Percentiles rank a stretch among this genome's conserved stretches.
phyloP scores from a whole-genome alignment of 2,888 invertebrate species.

The Pyrocoelia pectoralis region DNA sequence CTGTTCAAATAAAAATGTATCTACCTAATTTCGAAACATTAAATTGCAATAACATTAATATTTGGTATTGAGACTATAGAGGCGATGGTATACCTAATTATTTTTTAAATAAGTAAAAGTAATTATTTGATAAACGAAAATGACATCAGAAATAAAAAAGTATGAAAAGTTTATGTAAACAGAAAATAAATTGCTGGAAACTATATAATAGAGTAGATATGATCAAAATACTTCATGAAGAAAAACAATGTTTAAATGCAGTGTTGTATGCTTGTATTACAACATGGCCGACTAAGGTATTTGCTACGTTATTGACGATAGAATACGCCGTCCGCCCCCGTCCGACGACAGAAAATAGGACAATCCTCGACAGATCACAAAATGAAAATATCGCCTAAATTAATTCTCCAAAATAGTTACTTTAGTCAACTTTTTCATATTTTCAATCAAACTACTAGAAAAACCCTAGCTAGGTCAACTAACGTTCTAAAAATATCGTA shows the following conservation, averaged over 20 bases:
- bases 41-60: too few species aligned
- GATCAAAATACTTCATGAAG: not conserved
- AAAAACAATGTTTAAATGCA: slow-evolving; percentile 1
- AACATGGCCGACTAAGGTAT: slow-evolving; percentile 11
- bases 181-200: not conserved
- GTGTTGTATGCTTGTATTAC: not conserved
- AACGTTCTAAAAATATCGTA: slow-evolving; percentile 8
- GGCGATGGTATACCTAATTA: too few species aligned
- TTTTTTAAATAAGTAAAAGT: too few species aligned
- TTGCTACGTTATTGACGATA: slow-evolving; percentile 11
- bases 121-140: too few species aligned
- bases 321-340: not conserved
- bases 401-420: not conserved
- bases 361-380: not conserved
- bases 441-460: not conserved
- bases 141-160: too few species aligned
- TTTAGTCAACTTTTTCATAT: not conserved
- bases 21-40: too few species aligned
- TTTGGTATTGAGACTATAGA: too few species aligned
- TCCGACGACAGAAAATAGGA: not conserved
- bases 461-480: slow-evolving; percentile 1
- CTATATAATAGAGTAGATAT: not conserved
- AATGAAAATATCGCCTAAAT: not conserved
- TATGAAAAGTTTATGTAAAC: not conserved
- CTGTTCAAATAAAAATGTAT: too few species aligned